phyloP scores from a whole-genome alignment of 2,888 invertebrate genomes.

The Drosophila tanythrix region DNA sequence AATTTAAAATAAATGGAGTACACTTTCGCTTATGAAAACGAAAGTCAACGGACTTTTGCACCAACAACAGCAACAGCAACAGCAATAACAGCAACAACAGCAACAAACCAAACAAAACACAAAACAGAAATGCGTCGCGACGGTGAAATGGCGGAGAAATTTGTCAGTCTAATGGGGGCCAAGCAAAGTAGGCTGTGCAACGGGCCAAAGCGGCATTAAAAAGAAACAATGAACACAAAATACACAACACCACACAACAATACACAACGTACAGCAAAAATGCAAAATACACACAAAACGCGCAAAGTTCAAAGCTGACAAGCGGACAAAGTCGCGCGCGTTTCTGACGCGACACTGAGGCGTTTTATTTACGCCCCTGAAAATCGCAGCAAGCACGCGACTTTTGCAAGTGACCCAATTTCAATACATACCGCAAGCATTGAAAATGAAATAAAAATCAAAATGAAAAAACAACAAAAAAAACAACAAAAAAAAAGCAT shows the following conservation, averaged over 20 bases:
- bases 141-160: constrained; percentile 76
- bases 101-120: constrained; percentile 25
- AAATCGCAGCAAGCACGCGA: constrained; percentile 67
- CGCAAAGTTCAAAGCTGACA: constrained; percentile 59
- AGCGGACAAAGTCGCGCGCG: constrained; percentile 51
- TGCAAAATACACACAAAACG: constrained; percentile 15
- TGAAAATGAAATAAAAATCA: constrained; percentile 63
- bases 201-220: constrained; percentile 48
- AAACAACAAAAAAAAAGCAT: neutral
- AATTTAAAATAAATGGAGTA: constrained; percentile 79
- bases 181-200: constrained; percentile 50
- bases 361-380: constrained; percentile 66
- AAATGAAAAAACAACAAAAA: neutral
- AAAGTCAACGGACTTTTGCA: constrained; percentile 83
- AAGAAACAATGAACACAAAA: constrained; percentile 32
- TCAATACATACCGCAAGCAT: constrained; percentile 65
- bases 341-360: constrained; percentile 39
- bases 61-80: constrained; percentile 33
- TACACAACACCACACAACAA: constrained; percentile 7
- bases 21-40: constrained; percentile 85
- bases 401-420: constrained; percentile 78
- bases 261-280: constrained; percentile 3
- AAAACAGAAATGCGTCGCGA: constrained; percentile 40
- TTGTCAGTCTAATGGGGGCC: constrained; percentile 44
- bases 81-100: constrained; percentile 11